A percentile compares a stretch with the other conserved stretches of the same genome.
These are phyloP conservation scores for Bostrychus sinensis DNA, from an alignment of 2,113 vertebrate species.

Conservation along the genomic window DNA sequence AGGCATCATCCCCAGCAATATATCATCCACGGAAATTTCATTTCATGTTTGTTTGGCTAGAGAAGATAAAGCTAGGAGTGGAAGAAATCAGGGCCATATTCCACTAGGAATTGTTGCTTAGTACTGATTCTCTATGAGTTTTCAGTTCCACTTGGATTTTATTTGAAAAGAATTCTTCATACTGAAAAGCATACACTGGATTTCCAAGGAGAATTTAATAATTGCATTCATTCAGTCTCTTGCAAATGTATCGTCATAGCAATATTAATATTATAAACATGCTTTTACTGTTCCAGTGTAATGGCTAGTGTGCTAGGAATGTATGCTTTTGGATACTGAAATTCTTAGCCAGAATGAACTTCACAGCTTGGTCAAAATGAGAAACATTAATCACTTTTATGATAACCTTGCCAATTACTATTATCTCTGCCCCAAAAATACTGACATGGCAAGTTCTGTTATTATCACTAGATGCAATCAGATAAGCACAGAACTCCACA, in stretches of 20 bases:
- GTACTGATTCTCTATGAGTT: slow-evolving; percentile 28
- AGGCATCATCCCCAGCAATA: slow-evolving; percentile 46
- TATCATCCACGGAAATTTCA: slow-evolving; percentile 57
- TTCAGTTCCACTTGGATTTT: slow-evolving; percentile 7
- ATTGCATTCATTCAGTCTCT: not conserved
- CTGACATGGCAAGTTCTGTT: too few relatives aligned
- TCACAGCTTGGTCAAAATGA: too few relatives aligned
- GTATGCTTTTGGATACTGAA: too few relatives aligned
- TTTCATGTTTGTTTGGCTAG: slow-evolving; percentile 60
- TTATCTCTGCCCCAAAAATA: too few relatives aligned
- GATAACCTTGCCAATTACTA: too few relatives aligned
- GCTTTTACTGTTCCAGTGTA: too few relatives aligned
- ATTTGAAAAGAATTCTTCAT: slow-evolving; percentile 28
- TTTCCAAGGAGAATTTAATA: slow-evolving; percentile 24
- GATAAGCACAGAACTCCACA: too few relatives aligned
- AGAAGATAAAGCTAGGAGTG: slow-evolving; percentile 26
- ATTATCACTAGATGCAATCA: too few relatives aligned
- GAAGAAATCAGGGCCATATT: slow-evolving; percentile 29
- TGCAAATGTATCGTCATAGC: not conserved
- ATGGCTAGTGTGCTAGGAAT: too few relatives aligned
- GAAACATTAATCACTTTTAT: too few relatives aligned
- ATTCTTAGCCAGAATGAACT: too few relatives aligned
- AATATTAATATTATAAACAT: not conserved
- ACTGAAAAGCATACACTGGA: slow-evolving; percentile 31
- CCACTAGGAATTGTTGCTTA: slow-evolving; percentile 18